These are phyloP conservation scores for Haliclystus octoradiatus DNA, from an alignment of 30 jellyfish, hydroid and myxozoan genomes.

Conservation along the genomic window DNA sequence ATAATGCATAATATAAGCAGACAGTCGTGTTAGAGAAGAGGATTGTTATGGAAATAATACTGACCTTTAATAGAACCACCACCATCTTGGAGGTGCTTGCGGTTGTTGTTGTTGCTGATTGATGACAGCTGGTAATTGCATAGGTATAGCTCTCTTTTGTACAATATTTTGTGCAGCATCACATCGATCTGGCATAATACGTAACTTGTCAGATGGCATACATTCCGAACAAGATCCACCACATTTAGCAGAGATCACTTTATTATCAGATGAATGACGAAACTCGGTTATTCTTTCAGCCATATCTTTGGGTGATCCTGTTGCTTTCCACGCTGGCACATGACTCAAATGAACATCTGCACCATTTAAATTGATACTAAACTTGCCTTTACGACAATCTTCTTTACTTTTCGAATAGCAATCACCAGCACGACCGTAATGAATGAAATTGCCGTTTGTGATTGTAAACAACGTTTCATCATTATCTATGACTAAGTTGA, in stretches of 20 bases:
- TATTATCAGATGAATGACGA: constrained; percentile 37
- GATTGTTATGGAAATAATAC: too few relatives aligned
- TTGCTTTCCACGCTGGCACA: constrained; percentile 59
- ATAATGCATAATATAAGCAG: too few relatives aligned
- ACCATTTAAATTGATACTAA: constrained; percentile 51
- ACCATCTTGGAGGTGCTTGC: neutral
- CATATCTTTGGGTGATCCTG: constrained; percentile 78
- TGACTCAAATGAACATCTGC: constrained; percentile 47
- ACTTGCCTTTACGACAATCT: constrained; percentile 88
- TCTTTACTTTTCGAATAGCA: constrained; percentile 78
- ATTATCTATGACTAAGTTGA: constrained; percentile 27
- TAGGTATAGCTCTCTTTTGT: neutral
- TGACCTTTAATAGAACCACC: constrained; percentile 1
- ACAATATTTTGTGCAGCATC: neutral
- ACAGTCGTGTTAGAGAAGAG: too few relatives aligned
- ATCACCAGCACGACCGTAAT: constrained; percentile 88
- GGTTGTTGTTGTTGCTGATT: too few relatives aligned
- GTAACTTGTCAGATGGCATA: constrained; percentile 66
- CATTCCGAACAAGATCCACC: constrained; percentile 96
- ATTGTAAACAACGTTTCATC: constrained; percentile 48
- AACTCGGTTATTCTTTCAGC: constrained; percentile 69
- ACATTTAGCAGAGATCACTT: constrained; percentile 61
- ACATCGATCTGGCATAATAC: constrained; percentile 61
- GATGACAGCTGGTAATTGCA: neutral
- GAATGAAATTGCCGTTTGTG: constrained; percentile 51